Evolutionary conservation across 2,113 vertebrate species (phyloP).

Genomic region (Bubo scandiacus): DNA sequence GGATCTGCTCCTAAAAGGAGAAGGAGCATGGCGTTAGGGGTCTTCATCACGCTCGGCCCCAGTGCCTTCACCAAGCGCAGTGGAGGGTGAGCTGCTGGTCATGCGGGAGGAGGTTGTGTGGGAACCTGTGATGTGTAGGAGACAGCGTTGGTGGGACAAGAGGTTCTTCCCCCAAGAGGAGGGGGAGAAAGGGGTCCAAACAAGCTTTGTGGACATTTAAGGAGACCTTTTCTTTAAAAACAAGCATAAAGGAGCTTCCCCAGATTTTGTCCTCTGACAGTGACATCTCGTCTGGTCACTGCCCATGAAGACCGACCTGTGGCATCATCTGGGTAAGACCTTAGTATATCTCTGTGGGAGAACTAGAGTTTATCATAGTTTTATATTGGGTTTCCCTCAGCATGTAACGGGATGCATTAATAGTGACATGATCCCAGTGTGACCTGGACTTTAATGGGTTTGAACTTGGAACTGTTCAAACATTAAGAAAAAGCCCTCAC

Average conservation of each 20-base stretch:
- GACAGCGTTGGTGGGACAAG: neutral
- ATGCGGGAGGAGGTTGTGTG: neutral
- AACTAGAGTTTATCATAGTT: conserved; percentile 43
- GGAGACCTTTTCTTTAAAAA: neutral
- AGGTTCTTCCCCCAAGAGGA: neutral
- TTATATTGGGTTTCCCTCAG: conserved; percentile 59
- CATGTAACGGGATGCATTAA: conserved; percentile 64
- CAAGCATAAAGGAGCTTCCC: neutral
- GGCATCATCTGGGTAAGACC: conserved; percentile 45
- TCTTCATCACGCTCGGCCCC: fast-evolving
- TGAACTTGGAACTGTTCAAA: conserved; percentile 65
- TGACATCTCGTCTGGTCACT: neutral
- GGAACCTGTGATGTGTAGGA: neutral
- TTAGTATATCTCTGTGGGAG: neutral
- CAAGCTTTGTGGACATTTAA: neutral
- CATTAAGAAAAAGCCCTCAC: conserved; percentile 40
- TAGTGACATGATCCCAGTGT: conserved; percentile 48
- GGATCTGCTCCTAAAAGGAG: neutral
- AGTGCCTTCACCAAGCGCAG: neutral
- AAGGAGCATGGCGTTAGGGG: neutral
- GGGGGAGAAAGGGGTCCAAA: neutral
- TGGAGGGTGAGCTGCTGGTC: neutral
- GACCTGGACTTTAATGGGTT: conserved; percentile 67
- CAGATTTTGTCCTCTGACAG: neutral
- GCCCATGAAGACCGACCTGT: neutral